These are phyloP conservation scores for Pygoscelis adeliae DNA, from an alignment of 2,113 vertebrate genomes.

Conservation along the genomic window DNA sequence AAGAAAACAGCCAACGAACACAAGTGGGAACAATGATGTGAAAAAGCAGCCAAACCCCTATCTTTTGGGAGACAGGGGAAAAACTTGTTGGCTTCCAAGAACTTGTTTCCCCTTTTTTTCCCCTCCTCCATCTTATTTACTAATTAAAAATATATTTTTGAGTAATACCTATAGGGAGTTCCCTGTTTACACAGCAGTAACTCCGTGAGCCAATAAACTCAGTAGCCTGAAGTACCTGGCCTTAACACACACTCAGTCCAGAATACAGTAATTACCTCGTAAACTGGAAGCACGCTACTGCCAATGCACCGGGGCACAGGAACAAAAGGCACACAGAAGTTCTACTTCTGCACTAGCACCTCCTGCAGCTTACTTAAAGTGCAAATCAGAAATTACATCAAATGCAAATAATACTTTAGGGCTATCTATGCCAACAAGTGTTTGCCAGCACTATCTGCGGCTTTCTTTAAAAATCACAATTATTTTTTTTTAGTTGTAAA, in stretches of 20 bases:
- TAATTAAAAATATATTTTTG: slow-evolving; percentile 7
- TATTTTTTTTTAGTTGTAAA: background rate
- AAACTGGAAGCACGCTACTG: slow-evolving; percentile 33
- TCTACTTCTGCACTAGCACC: background rate
- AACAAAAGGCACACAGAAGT: background rate
- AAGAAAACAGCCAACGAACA: background rate
- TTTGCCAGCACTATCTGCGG: background rate
- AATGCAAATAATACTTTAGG: background rate
- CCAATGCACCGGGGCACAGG: background rate
- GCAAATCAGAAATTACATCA: background rate
- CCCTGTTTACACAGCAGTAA: slow-evolving; percentile 44
- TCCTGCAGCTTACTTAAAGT: background rate
- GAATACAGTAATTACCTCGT: background rate
- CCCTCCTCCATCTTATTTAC: background rate
- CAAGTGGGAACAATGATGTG: rapidly evolving
- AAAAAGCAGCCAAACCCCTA: background rate
- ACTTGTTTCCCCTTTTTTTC: background rate
- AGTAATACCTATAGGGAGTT: slow-evolving; percentile 2
- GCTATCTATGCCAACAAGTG: background rate
- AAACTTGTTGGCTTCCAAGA: slow-evolving; percentile 4
- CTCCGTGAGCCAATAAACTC: background rate
- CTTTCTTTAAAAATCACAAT: background rate
- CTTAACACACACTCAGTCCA: background rate
- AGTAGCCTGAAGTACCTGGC: background rate
- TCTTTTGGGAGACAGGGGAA: background rate